These are phyloP conservation scores for Setipinna tenuifilis DNA, from an alignment of 2,797 vertebrate species.

Conservation along the genomic window DNA sequence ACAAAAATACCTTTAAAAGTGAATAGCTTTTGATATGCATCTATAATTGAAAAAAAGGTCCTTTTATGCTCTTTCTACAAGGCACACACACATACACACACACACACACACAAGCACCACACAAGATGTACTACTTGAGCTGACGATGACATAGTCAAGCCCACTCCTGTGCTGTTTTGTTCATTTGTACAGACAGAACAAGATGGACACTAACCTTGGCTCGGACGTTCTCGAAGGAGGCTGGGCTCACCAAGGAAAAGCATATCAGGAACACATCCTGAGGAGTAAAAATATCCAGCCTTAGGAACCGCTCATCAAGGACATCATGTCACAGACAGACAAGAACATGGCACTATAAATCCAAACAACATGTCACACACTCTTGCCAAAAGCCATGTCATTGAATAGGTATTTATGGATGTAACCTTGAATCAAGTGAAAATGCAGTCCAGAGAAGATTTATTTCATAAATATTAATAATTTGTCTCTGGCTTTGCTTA, in stretches of 20 bases:
- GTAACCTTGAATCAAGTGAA: not conserved
- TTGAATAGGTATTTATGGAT: not conserved
- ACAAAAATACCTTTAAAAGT: not conserved
- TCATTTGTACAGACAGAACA: not conserved
- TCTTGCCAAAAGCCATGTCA: not conserved
- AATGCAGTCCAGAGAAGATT: not conserved
- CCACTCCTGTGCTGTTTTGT: not conserved
- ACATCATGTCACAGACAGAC: not conserved
- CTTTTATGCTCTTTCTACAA: not conserved
- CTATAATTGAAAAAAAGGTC: not conserved
- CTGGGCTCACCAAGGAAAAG: conserved; percentile 89
- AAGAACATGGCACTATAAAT: not conserved
- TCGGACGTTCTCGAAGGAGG: conserved; percentile 88
- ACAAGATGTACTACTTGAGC: not conserved
- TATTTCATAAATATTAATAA: not conserved
- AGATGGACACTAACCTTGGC: conserved; percentile 78
- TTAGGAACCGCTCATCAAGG: not conserved
- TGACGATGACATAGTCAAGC: not conserved
- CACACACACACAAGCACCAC: not conserved
- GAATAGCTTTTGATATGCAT: not conserved
- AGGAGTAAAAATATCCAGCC: conserved; percentile 38
- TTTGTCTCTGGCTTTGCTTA: not conserved
- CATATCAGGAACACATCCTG: conserved; percentile 90
- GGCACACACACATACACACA: not conserved
- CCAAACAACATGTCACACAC: not conserved